Conservation (phyloP, 1,140 invertebrate species). For the Coenobita brevimanus region DNA sequence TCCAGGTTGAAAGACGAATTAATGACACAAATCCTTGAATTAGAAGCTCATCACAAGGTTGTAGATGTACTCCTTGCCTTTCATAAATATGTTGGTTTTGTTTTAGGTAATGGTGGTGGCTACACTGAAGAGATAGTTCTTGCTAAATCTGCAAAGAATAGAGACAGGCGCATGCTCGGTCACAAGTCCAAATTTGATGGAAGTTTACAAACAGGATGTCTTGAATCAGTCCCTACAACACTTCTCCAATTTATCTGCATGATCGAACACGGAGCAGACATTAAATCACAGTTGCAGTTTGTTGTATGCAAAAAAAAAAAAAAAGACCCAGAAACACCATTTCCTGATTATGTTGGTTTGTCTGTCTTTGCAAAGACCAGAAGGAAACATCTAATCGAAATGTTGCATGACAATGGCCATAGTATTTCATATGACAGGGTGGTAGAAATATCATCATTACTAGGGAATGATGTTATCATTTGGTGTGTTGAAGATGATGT, state of each 20-base stretch:
- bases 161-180: neutral
- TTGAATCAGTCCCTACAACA: neutral
- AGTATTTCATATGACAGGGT: neutral
- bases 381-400: neutral
- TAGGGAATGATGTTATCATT: neutral
- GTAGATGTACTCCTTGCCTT: neutral
- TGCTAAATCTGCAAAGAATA: neutral
- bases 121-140: neutral
- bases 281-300: neutral
- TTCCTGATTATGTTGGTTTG: conserved; percentile 2
- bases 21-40: neutral
- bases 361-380: neutral
- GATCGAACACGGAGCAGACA: conserved; percentile 6
- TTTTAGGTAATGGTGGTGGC: neutral
- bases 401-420: conserved; percentile 1
- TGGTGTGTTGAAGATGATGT: neutral
- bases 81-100: neutral
- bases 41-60: neutral
- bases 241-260: conserved; percentile 7
- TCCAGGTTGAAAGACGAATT: neutral
- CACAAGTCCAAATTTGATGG: neutral
- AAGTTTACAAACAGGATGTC: neutral
- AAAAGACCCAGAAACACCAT: conserved; percentile 1
- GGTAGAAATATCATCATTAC: neutral
- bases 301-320: neutral